Evolutionary conservation across 2,113 vertebrate genomes (phyloP).

Genomic region (Elaphurus davidianus): DNA sequence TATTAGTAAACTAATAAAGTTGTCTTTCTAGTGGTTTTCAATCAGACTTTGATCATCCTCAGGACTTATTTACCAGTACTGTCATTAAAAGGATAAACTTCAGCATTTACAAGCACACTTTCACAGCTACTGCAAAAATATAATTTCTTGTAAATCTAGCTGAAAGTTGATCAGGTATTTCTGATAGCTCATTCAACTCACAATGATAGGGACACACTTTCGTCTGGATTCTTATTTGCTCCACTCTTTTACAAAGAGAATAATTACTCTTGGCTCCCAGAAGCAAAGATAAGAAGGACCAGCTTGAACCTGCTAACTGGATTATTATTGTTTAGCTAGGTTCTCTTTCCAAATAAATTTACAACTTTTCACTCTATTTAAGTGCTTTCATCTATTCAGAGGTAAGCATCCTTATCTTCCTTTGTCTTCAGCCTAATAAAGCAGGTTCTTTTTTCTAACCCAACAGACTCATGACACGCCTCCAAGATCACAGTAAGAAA

Average conservation of each 20-base stretch:
- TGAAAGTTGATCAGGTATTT: constrained; percentile 35
- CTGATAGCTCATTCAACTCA: constrained; percentile 4
- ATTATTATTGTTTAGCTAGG: constrained; percentile 68
- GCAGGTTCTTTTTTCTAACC: constrained; percentile 55
- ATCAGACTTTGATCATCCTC: background rate
- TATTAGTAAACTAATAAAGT: background rate
- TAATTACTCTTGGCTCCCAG: constrained; percentile 71
- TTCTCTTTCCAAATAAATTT: constrained; percentile 54
- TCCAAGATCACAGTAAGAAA: constrained; percentile 44
- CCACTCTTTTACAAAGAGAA: constrained; percentile 68
- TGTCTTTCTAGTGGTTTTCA: background rate
- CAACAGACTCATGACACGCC: constrained; percentile 18
- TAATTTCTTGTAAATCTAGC: background rate
- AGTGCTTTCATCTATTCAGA: constrained; percentile 65
- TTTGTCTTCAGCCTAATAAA: constrained; percentile 48
- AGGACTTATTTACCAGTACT: background rate
- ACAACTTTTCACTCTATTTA: constrained; percentile 63
- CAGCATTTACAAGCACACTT: background rate
- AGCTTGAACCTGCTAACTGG: constrained; percentile 77
- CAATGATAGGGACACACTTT: constrained; percentile 27
- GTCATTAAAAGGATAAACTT: background rate
- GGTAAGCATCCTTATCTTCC: constrained; percentile 51
- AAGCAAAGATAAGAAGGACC: constrained; percentile 73
- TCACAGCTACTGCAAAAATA: background rate
- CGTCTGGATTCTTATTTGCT: constrained; percentile 43